phyloP scores from a whole-genome alignment of 1,140 invertebrate genomes.

The Drosophila cardini region DNA sequence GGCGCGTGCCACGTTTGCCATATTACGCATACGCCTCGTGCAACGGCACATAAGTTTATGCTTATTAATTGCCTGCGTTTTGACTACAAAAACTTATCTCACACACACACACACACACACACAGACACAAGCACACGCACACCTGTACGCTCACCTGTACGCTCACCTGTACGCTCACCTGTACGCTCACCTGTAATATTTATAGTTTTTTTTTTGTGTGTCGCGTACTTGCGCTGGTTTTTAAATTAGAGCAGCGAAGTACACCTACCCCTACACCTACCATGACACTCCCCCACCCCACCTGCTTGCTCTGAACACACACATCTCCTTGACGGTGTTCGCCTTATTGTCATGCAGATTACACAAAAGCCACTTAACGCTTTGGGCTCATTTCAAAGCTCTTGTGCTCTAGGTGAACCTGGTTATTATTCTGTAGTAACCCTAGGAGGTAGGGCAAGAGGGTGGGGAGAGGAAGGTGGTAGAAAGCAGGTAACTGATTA shows the following conservation, averaged over 20 bases:
- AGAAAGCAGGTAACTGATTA: conserved; percentile 51
- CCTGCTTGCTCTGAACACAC: not conserved
- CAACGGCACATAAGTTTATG: conserved; percentile 30
- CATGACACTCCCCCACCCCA: not conserved
- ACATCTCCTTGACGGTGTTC: conserved; percentile 7
- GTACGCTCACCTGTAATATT: conserved; percentile 21
- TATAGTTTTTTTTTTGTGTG: conserved; percentile 45
- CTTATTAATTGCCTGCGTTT: conserved; percentile 57
- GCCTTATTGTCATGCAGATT: conserved; percentile 78
- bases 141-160: no score
- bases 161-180: no score
- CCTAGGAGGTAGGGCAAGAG: not conserved
- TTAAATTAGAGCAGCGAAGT: conserved; percentile 1
- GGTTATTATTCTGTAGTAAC: conserved; percentile 52
- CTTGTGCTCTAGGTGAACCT: conserved; percentile 17
- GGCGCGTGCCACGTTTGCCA: conserved; percentile 43
- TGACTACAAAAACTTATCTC: conserved; percentile 11
- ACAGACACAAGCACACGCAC: conserved; percentile 19
- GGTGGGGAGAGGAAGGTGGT: not conserved
- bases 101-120: conserved; percentile 15
- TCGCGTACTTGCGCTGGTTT: conserved; percentile 29
- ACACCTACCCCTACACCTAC: not conserved
- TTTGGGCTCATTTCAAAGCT: conserved; percentile 37
- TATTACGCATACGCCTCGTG: conserved; percentile 46
- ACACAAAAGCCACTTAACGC: conserved; percentile 67